A percentile compares a stretch with the other conserved stretches of the same genome.
These are phyloP conservation scores for Paradoxurus hermaphroditus DNA, from an alignment of 2,113 vertebrate genomes.

Conservation along the genomic window DNA sequence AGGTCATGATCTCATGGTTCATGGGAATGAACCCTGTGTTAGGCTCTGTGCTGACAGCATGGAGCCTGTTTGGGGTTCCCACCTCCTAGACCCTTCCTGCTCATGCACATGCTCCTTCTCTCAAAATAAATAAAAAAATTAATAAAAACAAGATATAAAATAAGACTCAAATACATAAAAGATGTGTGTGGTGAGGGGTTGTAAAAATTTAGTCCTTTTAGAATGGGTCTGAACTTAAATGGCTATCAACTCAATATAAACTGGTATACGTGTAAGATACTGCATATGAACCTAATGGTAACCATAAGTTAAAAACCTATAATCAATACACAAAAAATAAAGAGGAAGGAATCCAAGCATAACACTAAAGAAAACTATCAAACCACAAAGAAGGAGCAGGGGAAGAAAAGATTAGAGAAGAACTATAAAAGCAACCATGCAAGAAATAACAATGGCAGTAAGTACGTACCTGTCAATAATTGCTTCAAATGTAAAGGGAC, in stretches of 20 bases:
- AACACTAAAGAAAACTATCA: neutral
- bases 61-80: too few species aligned
- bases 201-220: neutral
- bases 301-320: neutral
- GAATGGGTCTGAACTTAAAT: neutral
- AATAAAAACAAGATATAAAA: neutral
- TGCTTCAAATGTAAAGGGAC: neutral
- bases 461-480: neutral
- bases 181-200: neutral
- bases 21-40: too few species aligned
- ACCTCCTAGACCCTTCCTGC: too few species aligned
- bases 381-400: neutral
- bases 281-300: neutral
- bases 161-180: neutral
- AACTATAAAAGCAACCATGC: neutral
- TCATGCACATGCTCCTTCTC: too few species aligned
- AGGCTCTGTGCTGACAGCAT: too few species aligned
- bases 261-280: neutral
- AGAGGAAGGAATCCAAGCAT: neutral
- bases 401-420: neutral
- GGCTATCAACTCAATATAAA: neutral
- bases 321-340: neutral
- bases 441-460: neutral
- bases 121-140: too few species aligned
- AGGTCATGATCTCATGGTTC: too few species aligned